Conservation (phyloP, 2,888 invertebrate genomes). For the Ypsolopha sequella region DNA sequence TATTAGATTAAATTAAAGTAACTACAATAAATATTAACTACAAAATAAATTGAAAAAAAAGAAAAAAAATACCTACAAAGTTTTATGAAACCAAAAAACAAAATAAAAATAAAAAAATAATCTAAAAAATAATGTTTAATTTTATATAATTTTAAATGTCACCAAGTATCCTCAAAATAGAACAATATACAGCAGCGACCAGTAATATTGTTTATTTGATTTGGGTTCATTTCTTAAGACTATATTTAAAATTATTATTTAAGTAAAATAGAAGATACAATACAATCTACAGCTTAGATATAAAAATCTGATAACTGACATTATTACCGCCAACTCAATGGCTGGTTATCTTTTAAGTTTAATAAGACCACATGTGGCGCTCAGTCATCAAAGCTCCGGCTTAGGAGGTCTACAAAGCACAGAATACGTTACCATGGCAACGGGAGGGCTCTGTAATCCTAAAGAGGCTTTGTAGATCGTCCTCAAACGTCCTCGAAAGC, state of each 20-base stretch:
- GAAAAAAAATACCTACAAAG: too few species aligned
- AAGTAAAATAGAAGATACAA: too few species aligned
- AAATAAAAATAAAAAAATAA: too few species aligned
- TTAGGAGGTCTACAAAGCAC: slow-evolving; percentile 34
- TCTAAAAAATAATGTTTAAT: too few species aligned
- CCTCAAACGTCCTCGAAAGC: slow-evolving; percentile 41
- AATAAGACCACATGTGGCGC: slow-evolving; percentile 48
- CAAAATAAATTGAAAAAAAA: too few species aligned
- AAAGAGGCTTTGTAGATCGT: slow-evolving; percentile 54
- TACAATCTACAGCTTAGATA: neutral
- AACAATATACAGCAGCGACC: neutral
- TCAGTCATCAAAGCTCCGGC: slow-evolving; percentile 41
- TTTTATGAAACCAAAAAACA: too few species aligned
- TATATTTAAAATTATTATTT: too few species aligned
- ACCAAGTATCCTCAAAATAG: neutral
- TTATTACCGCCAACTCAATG: slow-evolving; percentile 2
- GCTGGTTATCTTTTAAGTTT: slow-evolving; percentile 35
- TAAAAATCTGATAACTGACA: slow-evolving; percentile 1
- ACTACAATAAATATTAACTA: too few species aligned
- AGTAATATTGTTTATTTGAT: too few species aligned
- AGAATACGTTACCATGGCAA: slow-evolving; percentile 52
- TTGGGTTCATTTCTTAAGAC: too few species aligned
- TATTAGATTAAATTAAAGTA: too few species aligned
- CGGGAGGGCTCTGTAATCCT: slow-evolving; percentile 59
- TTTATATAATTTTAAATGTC: too few species aligned